Evolutionary conservation across 2,113 vertebrate species (phyloP).

Genomic region (Chrysemys picta): DNA sequence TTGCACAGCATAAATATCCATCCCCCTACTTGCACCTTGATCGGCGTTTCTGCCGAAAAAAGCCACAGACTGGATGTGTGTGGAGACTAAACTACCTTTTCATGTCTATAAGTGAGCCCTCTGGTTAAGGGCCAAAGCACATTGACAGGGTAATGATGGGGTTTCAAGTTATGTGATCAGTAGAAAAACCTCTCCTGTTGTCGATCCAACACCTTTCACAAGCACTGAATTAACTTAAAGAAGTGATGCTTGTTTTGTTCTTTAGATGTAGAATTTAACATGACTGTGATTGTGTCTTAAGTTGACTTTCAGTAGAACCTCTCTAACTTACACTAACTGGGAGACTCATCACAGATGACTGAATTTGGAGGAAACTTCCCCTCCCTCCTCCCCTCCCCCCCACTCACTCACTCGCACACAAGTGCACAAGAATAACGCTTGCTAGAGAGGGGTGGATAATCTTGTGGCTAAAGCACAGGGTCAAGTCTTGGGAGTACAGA

Average conservation of each 20-base stretch:
- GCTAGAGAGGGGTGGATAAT: background rate
- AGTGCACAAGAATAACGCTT: rapidly evolving
- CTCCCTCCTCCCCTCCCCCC: rapidly evolving
- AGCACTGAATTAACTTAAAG: background rate
- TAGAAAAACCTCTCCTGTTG: background rate
- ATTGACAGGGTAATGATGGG: background rate
- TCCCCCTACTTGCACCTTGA: background rate
- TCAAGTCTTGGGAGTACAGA: no score
- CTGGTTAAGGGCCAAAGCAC: background rate
- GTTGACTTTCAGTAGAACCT: background rate
- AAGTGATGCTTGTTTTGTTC: background rate
- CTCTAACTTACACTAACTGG: background rate
- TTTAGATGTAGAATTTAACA: background rate
- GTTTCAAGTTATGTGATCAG: background rate
- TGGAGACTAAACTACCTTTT: background rate
- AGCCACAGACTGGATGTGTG: background rate
- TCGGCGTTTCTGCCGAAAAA: background rate
- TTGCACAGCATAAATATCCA: background rate
- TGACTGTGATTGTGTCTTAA: background rate
- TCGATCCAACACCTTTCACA: background rate
- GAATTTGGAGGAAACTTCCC: background rate
- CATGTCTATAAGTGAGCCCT: background rate
- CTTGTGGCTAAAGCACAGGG: background rate
- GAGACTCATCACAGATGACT: background rate
- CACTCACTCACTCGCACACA: background rate